phyloP scores from a whole-genome alignment of 1,140 invertebrate genomes.

The Pissodes strobi region DNA sequence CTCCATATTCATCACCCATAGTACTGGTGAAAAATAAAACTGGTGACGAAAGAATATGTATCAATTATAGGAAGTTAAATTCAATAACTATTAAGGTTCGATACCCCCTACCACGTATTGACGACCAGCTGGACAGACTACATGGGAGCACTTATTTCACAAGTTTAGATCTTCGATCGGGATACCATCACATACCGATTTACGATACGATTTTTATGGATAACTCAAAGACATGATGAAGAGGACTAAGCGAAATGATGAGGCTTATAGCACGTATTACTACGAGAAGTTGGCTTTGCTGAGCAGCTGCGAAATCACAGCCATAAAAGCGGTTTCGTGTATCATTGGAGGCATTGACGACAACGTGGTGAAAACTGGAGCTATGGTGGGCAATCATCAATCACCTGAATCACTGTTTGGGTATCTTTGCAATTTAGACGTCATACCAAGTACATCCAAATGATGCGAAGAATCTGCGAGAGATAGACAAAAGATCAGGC shows the following conservation, averaged over 20 bases:
- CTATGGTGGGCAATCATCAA: conserved; percentile 29
- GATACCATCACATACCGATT: too few relatives aligned
- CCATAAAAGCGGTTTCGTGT: conserved; percentile 46
- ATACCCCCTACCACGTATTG: too few relatives aligned
- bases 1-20: too few relatives aligned
- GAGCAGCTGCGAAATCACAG: conserved; percentile 48
- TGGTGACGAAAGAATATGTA: too few relatives aligned
- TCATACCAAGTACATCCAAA: background rate
- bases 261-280: conserved; percentile 25
- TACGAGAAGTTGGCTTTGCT: conserved; percentile 45
- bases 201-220: too few relatives aligned
- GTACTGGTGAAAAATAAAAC: too few relatives aligned
- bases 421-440: conserved; percentile 6
- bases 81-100: too few relatives aligned
- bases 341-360: conserved; percentile 47
- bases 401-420: conserved; percentile 19
- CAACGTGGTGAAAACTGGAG: conserved; percentile 21
- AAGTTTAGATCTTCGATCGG: too few relatives aligned
- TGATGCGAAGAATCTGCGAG: background rate
- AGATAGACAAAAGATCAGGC: background rate
- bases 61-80: too few relatives aligned
- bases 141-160: too few relatives aligned
- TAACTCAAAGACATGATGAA: conserved; percentile 44
- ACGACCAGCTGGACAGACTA: too few relatives aligned
- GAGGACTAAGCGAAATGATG: conserved; percentile 11